Evolutionary conservation across 2,797 vertebrate genomes (phyloP).

Genomic region (Ambastaia sidthimunki): DNA sequence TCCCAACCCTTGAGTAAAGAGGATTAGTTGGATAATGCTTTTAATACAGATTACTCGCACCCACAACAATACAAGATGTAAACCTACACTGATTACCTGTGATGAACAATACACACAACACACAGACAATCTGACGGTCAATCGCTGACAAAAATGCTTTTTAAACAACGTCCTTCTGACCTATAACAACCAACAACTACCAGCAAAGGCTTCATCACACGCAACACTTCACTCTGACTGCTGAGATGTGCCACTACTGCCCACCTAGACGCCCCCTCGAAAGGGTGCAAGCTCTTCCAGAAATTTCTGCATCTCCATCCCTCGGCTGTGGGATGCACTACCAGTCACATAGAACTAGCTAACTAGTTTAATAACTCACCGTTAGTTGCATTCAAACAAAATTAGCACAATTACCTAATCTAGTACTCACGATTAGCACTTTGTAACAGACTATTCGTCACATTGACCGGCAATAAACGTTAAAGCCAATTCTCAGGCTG

Average conservation of each 20-base stretch:
- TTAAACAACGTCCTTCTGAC: neutral
- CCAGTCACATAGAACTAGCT: conserved; percentile 7
- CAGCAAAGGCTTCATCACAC: neutral
- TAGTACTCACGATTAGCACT: no score
- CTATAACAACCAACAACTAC: neutral
- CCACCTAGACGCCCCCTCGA: conserved; percentile 25
- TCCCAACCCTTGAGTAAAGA: conserved; percentile 16
- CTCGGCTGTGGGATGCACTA: neutral
- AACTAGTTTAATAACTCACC: conserved; percentile 16
- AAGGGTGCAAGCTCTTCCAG: conserved; percentile 38
- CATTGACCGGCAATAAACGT: neutral
- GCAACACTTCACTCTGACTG: neutral
- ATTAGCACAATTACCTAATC: neutral
- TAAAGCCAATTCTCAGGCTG: neutral
- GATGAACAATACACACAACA: neutral
- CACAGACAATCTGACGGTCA: neutral
- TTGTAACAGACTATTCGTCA: neutral
- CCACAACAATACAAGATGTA: conserved; percentile 16
- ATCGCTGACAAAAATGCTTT: neutral
- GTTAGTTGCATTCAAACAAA: neutral
- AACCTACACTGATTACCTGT: conserved; percentile 4
- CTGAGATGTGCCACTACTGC: conserved; percentile 9
- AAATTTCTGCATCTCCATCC: conserved; percentile 31
- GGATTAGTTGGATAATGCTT: conserved; percentile 35
- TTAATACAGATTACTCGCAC: conserved; percentile 42